Evolutionary conservation across 2,113 vertebrate species (phyloP).

Genomic region (Myxocyprinus asiaticus): DNA sequence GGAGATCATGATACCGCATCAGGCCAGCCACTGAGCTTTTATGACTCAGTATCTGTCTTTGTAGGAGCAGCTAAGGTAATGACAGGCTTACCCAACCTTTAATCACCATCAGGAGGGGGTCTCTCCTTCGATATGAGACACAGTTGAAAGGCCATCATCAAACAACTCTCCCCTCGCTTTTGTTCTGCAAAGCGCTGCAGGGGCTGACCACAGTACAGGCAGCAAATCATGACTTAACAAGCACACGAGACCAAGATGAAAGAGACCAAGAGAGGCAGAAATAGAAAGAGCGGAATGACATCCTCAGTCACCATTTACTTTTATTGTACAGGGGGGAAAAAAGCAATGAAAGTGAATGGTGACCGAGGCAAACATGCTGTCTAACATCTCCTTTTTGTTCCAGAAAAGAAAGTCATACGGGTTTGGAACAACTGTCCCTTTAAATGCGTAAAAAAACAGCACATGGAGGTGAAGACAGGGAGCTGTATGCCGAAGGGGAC

Average conservation of each 20-base stretch:
- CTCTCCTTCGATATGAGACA: too few relatives aligned
- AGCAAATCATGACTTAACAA: constrained; percentile 67
- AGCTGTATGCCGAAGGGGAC: constrained; percentile 5
- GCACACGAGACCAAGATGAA: constrained; percentile 10
- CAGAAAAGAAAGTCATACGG: too few relatives aligned
- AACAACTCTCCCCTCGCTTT: constrained; percentile 36
- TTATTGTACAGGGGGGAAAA: too few relatives aligned
- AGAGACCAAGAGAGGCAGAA: neutral
- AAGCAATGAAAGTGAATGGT: too few relatives aligned
- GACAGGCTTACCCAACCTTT: constrained; percentile 18
- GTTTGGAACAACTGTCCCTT: too few relatives aligned
- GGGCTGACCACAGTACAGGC: constrained; percentile 52
- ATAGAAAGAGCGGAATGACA: too few relatives aligned
- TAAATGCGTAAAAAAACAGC: too few relatives aligned
- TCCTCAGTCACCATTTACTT: too few relatives aligned
- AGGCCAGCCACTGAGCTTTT: neutral
- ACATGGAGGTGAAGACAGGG: constrained; percentile 37
- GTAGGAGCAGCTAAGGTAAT: constrained; percentile 7
- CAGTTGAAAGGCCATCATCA: constrained; percentile 34
- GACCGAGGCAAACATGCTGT: too few relatives aligned
- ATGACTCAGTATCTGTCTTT: constrained; percentile 4
- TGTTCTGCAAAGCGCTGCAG: constrained; percentile 4
- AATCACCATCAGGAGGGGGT: constrained; percentile 45
- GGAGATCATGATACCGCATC: neutral
- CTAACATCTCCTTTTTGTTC: too few relatives aligned